These are phyloP conservation scores for Drosophila affinis DNA, from an alignment of 2,888 invertebrate genomes.

Conservation along the genomic window DNA sequence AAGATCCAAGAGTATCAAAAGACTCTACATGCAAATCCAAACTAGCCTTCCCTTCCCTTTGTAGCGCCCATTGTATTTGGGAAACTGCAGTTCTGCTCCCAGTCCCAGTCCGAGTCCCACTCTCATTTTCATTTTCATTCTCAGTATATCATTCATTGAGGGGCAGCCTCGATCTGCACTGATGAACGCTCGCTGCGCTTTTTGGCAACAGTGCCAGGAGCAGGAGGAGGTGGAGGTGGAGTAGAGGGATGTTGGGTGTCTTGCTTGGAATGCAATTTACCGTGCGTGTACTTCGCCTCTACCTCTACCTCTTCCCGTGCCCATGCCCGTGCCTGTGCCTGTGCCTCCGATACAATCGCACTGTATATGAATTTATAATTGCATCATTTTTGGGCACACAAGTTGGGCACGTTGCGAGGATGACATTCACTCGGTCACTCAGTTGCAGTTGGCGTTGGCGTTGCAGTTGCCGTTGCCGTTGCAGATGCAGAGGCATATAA, in stretches of 20 bases:
- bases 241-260: background rate
- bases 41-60: background rate
- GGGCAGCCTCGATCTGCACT: conserved; percentile 44
- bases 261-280: conserved; percentile 41
- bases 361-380: conserved; percentile 73
- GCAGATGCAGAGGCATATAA: conserved; percentile 21
- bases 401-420: conserved; percentile 17
- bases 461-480: conserved; percentile 26
- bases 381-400: conserved; percentile 55
- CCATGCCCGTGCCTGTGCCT: background rate
- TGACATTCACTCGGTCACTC: conserved; percentile 34
- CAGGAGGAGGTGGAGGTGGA: background rate
- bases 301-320: conserved; percentile 12
- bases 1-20: background rate
- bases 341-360: background rate
- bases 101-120: background rate
- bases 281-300: conserved; percentile 27
- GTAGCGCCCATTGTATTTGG: conserved; percentile 12
- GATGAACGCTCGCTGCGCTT: conserved; percentile 61
- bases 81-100: conserved; percentile 26
- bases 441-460: conserved; percentile 24
- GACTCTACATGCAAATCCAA: background rate
- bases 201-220: conserved; percentile 62
- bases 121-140: conserved; percentile 11
- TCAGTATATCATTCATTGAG: conserved; percentile 31